Percentiles rank a stretch among this genome's conserved stretches.
Conservation (phyloP, 2,888 invertebrate species). For the Aphrophora alni region DNA sequence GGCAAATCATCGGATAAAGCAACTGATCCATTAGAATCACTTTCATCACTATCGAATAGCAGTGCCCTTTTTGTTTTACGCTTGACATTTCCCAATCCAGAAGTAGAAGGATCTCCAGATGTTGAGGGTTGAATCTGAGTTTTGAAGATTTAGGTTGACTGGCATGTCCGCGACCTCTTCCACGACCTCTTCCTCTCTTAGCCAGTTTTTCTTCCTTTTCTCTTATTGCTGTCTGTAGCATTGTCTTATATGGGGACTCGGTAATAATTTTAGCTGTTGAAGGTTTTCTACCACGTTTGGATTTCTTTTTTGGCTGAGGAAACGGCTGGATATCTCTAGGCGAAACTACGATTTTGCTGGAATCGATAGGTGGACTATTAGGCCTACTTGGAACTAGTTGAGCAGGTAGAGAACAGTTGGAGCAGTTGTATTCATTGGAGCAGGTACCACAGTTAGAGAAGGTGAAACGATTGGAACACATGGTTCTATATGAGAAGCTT, state of each 20-base stretch:
- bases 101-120: background rate
- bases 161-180: too few species aligned
- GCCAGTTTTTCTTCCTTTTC: too few species aligned
- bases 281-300: background rate
- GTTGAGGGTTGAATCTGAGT: too few species aligned
- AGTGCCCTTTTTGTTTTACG: background rate
- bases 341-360: conserved; percentile 40
- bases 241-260: too few species aligned
- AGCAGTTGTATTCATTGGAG: background rate
- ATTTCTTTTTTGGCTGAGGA: background rate
- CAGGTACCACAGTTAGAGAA: background rate
- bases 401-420: background rate
- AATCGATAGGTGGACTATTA: background rate
- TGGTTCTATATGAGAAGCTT: background rate
- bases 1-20: too few species aligned
- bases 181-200: too few species aligned
- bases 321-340: conserved; percentile 6
- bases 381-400: background rate
- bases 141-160: too few species aligned
- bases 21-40: background rate
- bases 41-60: background rate
- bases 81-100: background rate
- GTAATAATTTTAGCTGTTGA: too few species aligned
- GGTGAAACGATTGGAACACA: background rate
- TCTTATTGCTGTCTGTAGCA: too few species aligned